Evolutionary conservation across 92 coral and sea anemone genomes (phyloP), one percentile per base, ranked within the genome.

Genomic region (Umimayanthus chanpuru): DNA sequence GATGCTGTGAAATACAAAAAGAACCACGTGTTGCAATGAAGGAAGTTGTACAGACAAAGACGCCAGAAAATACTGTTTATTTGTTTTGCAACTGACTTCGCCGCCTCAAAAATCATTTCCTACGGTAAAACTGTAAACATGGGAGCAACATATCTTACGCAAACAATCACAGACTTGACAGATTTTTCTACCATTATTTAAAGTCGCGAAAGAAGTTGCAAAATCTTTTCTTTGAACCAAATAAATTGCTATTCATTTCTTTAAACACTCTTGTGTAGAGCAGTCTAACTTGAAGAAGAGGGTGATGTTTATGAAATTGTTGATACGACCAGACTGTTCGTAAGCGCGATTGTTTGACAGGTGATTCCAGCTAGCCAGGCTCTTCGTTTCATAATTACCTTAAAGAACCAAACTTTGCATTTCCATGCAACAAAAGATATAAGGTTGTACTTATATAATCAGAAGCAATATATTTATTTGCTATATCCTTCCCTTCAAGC

Each of bases 21-120:
- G 87, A 80, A 80, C 79, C 75, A 16, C 81, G 73, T 68, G 79
- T 66, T 67, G 89, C 56, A 67, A 47, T 44, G 58, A 72, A 88
- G 74, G 82, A 79, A 28, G 64, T 79, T 78, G 15, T n/a, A 41
- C 6, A 30, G 29, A 90, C 90, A 80, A 91, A 68, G 76, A 28
- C 49, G 23, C 65, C 41, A 44, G 32, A 83, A 70, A 67, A 68
- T 18, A 70, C 39, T 68, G 87, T 68, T 83, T 83, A 58, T 83
- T 83, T 83, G 77, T 72, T 68, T 83, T 70, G 44, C 76, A 83
- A 44, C 76, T 83, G 40, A 74, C 49, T 25, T 83, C 78, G 40
- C 87, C 87, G 68, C 87, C 79, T 83, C 87, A 72, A 44, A 81
- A 47, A 83, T 30, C 43, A 83, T 83, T 83, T 83, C 87, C 78